Evolutionary conservation across 1,140 invertebrate genomes (phyloP), one percentile per base, ranked within the genome.

Genomic region (Anastatus disparis): DNA sequence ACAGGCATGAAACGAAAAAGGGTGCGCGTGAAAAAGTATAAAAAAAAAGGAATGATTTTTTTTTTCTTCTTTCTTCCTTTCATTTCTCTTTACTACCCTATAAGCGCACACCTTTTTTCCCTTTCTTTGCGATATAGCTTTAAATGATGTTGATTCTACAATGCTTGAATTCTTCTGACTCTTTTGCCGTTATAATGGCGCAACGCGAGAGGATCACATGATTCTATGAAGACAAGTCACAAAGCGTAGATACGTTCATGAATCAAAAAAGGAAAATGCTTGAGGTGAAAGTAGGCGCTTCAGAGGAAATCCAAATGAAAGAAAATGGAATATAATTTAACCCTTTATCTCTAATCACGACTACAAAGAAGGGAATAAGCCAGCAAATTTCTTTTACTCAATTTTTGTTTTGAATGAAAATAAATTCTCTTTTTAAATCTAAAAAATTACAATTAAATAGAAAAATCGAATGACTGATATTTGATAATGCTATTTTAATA

Each of bases 101-200:
- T 38, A 31, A 4, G 31, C 22, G 8, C 17, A 17, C 15, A 35
- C 29, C 4, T 31, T 48, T 27, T 3, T 9, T 42, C n/a, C 17
- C 44, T 35, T 35, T 68, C 8, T 55, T 61, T 50, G 20, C 50
- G 56, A 44, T 6, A 82, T 82, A 77, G 76, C 76, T 81, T 82
- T 80, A 78, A 74, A 70, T 79, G 78, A 84, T 84, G 82, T 84
- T 83, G 83, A 84, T 85, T 84, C 78, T 79, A 79, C 82, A 81
- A 81, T 76, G 76, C 74, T 67, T 72, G 77, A 77, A 81, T 81
- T 82, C 75, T 78, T 80, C 71, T 71, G 61, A 72, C 72, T 69
- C 78, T 62, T 48, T 46, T n/a, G 53, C 65, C 35, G 31, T 10
- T 35, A 10, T n/a, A n/a, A 4, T 10, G 38, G 46, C n/a, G n/a